Base-by-base conservation (phyloP, 2,888 invertebrate genomes). In the Tuta absoluta region DNA sequence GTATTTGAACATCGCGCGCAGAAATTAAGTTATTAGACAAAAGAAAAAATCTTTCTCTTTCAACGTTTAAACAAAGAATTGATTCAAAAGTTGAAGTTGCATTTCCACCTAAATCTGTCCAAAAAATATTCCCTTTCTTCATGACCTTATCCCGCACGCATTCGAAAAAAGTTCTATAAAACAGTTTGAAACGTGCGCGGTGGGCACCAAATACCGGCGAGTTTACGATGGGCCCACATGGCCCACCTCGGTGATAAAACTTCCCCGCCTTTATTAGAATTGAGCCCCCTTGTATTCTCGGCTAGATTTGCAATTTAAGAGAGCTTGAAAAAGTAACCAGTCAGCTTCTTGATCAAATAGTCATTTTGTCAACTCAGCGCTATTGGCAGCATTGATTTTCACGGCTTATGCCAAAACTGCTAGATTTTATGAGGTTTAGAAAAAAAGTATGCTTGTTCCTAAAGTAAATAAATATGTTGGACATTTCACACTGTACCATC, bases 201-300 rank as follows among this genome's bases (percentile, higher is more conserved):
- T 24, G 56, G 56, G 24, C 24, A 33, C 28, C 24, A n/a, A 23
- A 56, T 56, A 56, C 33, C 2, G 53, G 56, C 14, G 33, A 24
- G n/a, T 56, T 56, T 56, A 56, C 56, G 56, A 56, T 17, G 33
- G 56, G 8, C 56, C 56, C 56, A 56, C 56, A 56, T 56, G 56
- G 56, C 56, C 33, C 56, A 56, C 56, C 56, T 56, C 33, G 56
- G 28, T 8, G 56, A 56, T 56, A 56, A 56, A 56, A 56, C 56
- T 28, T 14, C 28, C 56, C 56, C 5, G 33, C 33, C 56, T 56
- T 56, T 56, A 56, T 56, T 56, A 56, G 56, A 56, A 56, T 56
- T 56, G 56, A 17, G 17, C 56, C 56, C 56, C 56, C n/a, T 56
- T 56, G 56, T 56, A 24, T 56, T 17, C 28, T 56, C 56, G 33